Base-by-base conservation (phyloP, 1,140 invertebrate genomes). In the Hydropsyche tenuis region DNA sequence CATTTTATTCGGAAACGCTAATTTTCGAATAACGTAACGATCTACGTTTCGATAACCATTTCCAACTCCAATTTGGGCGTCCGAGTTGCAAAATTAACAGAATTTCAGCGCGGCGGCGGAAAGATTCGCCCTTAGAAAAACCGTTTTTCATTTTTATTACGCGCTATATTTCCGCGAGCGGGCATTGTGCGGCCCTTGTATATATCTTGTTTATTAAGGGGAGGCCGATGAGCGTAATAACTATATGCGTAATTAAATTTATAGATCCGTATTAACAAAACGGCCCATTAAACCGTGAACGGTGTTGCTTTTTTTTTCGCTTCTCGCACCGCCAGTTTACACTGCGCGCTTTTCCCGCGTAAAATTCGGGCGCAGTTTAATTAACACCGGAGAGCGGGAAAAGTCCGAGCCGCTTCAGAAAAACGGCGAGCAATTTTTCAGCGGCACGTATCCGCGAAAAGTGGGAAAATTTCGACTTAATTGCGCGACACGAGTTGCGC, bases 71-170 rank as follows among this genome's bases (percentile, higher is more conserved):
- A 72, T 63, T 64, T 22, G 16, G 53, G n/a, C 25, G 18, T 27
- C 20, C n/a, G n/a, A n/a, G n/a, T n/a, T 72, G 60, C 53, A 64
- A 63, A 72, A 72, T 72, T 72, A 72, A 45, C 56, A 45, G 42
- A 72, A 72, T 72, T 72, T 72, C 18, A 22, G 25, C 7, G 23
- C 18, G 62, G 30, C 62, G 37, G 25, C 42, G 37, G 42, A 65
- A 64, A 73, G 71, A 73, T 73, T 73, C 62, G 25, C 63, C 48
- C n/a, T 48, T 73, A 66, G 43, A 64, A 73, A 65, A 37, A 25
- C 37, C 42, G 25, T 51, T 64, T 73, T 73, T 73, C 71, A 73
- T 73, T 73, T 73, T 73, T 73, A 64, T 46, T 73, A 23, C 62
- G 30, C 23, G 62, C 23, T 48, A 42, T 46, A 66, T 66, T 45